Conservation (phyloP, 2,113 vertebrate genomes). For the Accipiter cooperii region DNA sequence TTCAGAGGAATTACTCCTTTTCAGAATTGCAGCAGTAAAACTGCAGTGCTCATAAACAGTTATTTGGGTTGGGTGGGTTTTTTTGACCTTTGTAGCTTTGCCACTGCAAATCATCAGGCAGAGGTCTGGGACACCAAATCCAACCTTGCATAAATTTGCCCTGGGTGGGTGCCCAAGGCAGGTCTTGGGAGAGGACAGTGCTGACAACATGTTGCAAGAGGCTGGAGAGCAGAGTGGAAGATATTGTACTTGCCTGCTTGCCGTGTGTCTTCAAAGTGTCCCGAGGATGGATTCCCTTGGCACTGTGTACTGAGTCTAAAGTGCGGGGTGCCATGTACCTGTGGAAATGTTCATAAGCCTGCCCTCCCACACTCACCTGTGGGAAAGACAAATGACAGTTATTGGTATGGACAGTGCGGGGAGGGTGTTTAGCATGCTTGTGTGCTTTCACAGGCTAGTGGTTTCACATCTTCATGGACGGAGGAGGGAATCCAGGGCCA, state of each 20-base stretch:
- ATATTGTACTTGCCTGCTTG: not conserved
- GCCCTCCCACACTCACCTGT: not conserved
- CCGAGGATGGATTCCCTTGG: not conserved
- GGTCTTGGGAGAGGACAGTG: not conserved
- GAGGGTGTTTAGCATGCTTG: not conserved
- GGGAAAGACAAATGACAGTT: not conserved
- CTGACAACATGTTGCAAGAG: not conserved
- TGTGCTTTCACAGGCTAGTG: not conserved
- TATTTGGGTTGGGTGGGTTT: not conserved
- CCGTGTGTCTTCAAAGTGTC: not conserved
- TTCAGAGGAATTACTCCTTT: not conserved
- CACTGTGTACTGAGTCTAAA: fast-evolving
- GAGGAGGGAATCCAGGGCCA: not conserved
- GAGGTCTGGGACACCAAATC: not conserved
- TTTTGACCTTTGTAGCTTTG: not conserved
- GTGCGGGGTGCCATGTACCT: not conserved
- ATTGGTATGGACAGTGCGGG: not conserved
- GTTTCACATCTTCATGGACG: not conserved
- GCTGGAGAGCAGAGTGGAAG: not conserved
- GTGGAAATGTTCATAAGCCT: not conserved
- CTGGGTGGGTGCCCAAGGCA: not conserved
- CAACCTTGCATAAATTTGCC: not conserved
- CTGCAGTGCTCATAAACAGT: not conserved
- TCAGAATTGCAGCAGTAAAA: not conserved
- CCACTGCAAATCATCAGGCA: not conserved